These are phyloP conservation scores for Asarcornis scutulata DNA, from an alignment of 2,113 vertebrate species.

Conservation along the genomic window DNA sequence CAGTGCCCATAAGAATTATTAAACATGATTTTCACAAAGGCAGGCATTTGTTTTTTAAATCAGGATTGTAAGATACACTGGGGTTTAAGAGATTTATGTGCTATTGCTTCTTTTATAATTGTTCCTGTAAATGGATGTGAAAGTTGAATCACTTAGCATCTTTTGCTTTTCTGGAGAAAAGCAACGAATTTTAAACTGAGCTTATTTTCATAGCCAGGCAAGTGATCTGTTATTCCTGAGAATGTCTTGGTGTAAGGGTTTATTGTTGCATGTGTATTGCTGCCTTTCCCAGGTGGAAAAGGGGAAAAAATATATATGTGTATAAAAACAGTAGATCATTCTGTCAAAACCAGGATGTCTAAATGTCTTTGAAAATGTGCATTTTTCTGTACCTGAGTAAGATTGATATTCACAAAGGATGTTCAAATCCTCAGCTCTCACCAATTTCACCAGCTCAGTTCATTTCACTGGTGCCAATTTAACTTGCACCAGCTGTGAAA, in stretches of 20 bases:
- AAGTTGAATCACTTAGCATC: slow-evolving; percentile 41
- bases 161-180: neutral
- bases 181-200: neutral
- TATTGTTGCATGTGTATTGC: neutral
- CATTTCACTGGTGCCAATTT: neutral
- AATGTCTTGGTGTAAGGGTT: neutral
- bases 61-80: slow-evolving; percentile 21
- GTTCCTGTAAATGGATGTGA: slow-evolving; percentile 41
- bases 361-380: neutral
- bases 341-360: neutral
- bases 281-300: neutral
- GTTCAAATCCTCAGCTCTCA: neutral
- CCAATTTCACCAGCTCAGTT: neutral
- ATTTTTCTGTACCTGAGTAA: neutral
- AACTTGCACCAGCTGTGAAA: neutral
- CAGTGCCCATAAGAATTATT: slow-evolving; percentile 53
- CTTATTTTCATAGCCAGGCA: neutral
- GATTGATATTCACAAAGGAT: neutral
- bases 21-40: slow-evolving; percentile 59
- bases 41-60: slow-evolving; percentile 61
- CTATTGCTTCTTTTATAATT: slow-evolving; percentile 44
- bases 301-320: neutral
- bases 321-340: neutral
- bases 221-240: neutral
- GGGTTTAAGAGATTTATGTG: slow-evolving; percentile 33